Evolutionary conservation across 2,888 invertebrate genomes (phyloP).

Genomic region (Cheilosia urbana): DNA sequence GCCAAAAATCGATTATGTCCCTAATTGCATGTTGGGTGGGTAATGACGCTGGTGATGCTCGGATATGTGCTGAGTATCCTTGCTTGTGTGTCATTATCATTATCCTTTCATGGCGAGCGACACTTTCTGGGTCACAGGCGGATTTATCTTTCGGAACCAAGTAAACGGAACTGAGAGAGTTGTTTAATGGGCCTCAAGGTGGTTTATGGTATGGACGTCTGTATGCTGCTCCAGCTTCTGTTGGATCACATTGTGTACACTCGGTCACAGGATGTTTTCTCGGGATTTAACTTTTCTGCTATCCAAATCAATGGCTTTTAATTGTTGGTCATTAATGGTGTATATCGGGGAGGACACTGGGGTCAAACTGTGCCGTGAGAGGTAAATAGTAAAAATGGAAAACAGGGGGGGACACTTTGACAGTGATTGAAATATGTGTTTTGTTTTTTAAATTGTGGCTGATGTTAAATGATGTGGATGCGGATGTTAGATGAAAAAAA

Average conservation of each 20-base stretch:
- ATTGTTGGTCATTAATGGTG: constrained; percentile 22
- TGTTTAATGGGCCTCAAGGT: constrained; percentile 68
- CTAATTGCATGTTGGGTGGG: constrained; percentile 65
- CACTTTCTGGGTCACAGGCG: constrained; percentile 70
- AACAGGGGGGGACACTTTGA: too few species aligned
- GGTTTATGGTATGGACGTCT: constrained; percentile 52
- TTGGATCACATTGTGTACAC: constrained; percentile 15
- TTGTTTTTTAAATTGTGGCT: too few species aligned
- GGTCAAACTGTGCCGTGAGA: neutral
- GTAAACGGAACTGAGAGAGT: constrained; percentile 56
- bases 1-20: constrained; percentile 69
- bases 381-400: neutral
- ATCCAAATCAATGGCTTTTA: constrained; percentile 30
- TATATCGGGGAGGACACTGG: neutral
- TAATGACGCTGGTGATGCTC: constrained; percentile 41
- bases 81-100: constrained; percentile 68
- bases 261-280: constrained; percentile 21
- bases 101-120: constrained; percentile 65
- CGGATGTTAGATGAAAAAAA: too few species aligned
- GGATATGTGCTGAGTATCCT: constrained; percentile 27
- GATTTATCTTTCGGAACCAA: constrained; percentile 65
- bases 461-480: too few species aligned
- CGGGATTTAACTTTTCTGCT: constrained; percentile 13
- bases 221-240: neutral
- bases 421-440: too few species aligned